These are phyloP conservation scores for Leptogaster cylindrica DNA, from an alignment of 2,888 invertebrate genomes.

Conservation along the genomic window DNA sequence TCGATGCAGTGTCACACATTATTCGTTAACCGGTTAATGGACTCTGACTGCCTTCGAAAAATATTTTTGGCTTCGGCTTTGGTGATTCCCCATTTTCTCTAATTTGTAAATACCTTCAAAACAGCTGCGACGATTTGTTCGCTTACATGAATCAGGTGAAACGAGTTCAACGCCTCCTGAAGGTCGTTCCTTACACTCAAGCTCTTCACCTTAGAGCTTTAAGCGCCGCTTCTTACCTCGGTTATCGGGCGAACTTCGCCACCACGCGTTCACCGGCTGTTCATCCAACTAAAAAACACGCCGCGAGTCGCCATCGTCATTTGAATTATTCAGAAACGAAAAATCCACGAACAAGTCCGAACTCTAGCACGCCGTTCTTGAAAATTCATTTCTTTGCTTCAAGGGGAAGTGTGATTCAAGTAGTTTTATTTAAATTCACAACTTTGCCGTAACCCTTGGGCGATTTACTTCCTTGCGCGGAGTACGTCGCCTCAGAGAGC, in stretches of 20 bases:
- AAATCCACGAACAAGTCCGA: too few species aligned
- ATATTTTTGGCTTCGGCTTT: not conserved
- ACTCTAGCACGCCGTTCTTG: too few species aligned
- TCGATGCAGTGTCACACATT: constrained; percentile 11
- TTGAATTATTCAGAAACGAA: constrained; percentile 1
- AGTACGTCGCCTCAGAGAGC: too few species aligned
- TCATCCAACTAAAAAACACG: not conserved
- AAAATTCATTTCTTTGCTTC: not conserved
- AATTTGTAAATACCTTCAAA: too few species aligned
- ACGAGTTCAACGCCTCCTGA: constrained; percentile 48
- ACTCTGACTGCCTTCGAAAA: not conserved
- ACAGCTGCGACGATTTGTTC: not conserved
- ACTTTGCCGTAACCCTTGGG: too few species aligned
- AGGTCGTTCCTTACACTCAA: constrained; percentile 47
- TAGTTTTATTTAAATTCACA: not conserved
- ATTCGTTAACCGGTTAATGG: constrained; percentile 1
- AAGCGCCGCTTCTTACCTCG: not conserved
- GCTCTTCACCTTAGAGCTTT: constrained; percentile 35
- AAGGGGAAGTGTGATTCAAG: not conserved
- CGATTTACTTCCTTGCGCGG: too few species aligned
- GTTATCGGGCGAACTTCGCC: not conserved
- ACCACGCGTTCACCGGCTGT: not conserved
- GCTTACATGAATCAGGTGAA: constrained; percentile 4
- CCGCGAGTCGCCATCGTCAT: constrained; percentile 1
- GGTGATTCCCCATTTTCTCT: too few species aligned